Conservation (phyloP, 2,888 invertebrate species). For the Drosophila fungiperda region DNA sequence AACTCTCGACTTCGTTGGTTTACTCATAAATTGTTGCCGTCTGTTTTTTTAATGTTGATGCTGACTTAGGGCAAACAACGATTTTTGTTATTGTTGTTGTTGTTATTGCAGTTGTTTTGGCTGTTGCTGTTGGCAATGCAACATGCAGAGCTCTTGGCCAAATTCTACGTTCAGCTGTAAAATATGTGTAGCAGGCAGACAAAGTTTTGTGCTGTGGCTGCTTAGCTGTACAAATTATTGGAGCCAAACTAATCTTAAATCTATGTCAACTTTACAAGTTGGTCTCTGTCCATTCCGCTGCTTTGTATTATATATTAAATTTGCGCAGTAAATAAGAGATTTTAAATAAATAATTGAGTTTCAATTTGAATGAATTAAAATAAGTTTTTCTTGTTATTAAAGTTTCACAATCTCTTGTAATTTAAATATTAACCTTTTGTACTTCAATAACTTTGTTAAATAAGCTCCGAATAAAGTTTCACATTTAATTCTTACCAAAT, state of each 20-base stretch:
- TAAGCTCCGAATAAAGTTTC: not conserved
- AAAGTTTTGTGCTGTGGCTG: slow-evolving; percentile 6
- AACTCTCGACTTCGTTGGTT: slow-evolving; percentile 41
- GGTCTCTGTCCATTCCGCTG: not conserved
- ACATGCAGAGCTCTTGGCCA: slow-evolving; percentile 32
- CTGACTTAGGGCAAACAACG: slow-evolving; percentile 44
- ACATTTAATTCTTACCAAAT: no score
- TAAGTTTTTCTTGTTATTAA: not conserved
- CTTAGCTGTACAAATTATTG: slow-evolving; percentile 3
- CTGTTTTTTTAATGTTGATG: slow-evolving; percentile 43
- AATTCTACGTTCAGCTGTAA: slow-evolving; percentile 19
- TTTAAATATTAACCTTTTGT: not conserved
- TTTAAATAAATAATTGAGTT: not conserved
- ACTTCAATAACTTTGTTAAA: not conserved
- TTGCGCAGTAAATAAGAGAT: not conserved
- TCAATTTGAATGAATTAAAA: not conserved
- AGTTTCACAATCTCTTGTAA: not conserved
- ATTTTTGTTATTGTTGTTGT: slow-evolving; percentile 13
- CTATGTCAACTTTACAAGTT: slow-evolving; percentile 10
- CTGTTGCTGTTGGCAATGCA: slow-evolving; percentile 32
- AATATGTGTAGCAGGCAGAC: slow-evolving; percentile 20
- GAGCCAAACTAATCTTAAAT: slow-evolving; percentile 11
- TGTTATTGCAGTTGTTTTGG: slow-evolving; percentile 1
- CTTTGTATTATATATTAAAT: not conserved
- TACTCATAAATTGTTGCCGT: slow-evolving; percentile 36